phyloP scores from a whole-genome alignment of 2,888 invertebrate species.

The Asteroscopus sphinx region DNA sequence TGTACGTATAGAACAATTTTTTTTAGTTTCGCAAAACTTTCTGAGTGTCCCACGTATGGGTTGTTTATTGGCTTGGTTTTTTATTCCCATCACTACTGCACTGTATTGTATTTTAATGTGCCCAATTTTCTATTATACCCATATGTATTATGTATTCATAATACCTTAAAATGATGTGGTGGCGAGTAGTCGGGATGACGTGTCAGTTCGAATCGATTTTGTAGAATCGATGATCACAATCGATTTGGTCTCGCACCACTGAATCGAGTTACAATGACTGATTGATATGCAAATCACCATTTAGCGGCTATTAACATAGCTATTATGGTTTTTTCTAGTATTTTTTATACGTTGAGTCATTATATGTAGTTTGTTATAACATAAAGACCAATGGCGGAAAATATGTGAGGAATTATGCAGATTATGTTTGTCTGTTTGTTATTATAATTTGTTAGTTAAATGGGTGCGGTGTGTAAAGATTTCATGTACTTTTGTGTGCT shows the following conservation, averaged over 20 bases:
- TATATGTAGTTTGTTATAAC: not conserved
- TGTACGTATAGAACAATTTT: too few relatives aligned
- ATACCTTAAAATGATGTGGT: constrained; percentile 18
- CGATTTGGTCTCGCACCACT: constrained; percentile 61
- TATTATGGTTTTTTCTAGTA: constrained; percentile 31
- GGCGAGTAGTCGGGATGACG: constrained; percentile 30
- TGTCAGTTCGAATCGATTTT: constrained; percentile 53
- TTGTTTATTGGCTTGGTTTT: not conserved
- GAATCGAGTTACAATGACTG: constrained; percentile 57
- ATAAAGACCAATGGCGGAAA: constrained; percentile 9
- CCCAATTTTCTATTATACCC: constrained; percentile 25
- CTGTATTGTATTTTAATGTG: constrained; percentile 16
- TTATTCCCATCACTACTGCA: not conserved
- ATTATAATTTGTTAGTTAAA: constrained; percentile 23
- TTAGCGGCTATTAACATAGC: constrained; percentile 57
- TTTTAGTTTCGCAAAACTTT: too few relatives aligned
- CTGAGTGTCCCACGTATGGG: too few relatives aligned
- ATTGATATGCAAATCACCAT: constrained; percentile 69
- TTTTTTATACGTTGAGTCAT: constrained; percentile 13
- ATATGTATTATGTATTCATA: too few relatives aligned
- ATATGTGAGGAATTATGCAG: constrained; percentile 15
- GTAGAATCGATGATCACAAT: constrained; percentile 65
- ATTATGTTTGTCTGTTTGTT: constrained; percentile 6
- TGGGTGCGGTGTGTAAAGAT: constrained; percentile 1
- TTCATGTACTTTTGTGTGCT: constrained; percentile 18